Evolutionary conservation across 2,888 invertebrate genomes (phyloP).

Genomic region (Deilephila porcellus): DNA sequence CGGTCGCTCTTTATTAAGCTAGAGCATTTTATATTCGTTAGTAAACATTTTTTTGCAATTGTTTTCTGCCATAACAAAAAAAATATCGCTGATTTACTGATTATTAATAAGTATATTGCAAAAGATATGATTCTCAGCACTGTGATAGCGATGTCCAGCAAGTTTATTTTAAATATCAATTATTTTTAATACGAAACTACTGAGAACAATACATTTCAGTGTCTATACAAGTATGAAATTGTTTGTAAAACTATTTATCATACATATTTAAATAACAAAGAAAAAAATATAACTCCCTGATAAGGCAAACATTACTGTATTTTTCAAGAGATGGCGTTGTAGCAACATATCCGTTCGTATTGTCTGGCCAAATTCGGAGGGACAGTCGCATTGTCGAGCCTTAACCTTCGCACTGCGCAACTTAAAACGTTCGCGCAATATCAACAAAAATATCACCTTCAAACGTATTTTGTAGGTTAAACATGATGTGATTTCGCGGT

Average conservation of each 20-base stretch:
- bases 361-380: constrained; percentile 66
- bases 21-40: too few species aligned
- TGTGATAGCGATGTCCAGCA: too few species aligned
- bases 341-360: constrained; percentile 48
- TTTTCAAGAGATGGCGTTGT: constrained; percentile 69
- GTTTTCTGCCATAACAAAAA: too few species aligned
- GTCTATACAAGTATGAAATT: neutral
- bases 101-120: too few species aligned
- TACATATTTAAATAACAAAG: neutral
- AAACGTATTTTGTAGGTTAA: constrained; percentile 84
- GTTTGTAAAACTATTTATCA: neutral
- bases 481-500: constrained; percentile 79
- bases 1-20: too few species aligned
- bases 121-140: too few species aligned
- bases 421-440: constrained; percentile 65
- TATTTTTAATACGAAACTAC: too few species aligned
- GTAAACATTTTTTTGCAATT: too few species aligned
- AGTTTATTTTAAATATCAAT: too few species aligned
- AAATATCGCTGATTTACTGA: too few species aligned
- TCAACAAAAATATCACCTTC: constrained; percentile 85
- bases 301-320: neutral
- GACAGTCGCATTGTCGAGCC: constrained; percentile 42
- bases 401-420: constrained; percentile 45
- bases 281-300: neutral
- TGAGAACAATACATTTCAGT: too few species aligned